Percentiles rank a stretch among this genome's conserved stretches.
phyloP scores from a whole-genome alignment of 2,888 invertebrate genomes.

The Sepioteuthis lessoniana region DNA sequence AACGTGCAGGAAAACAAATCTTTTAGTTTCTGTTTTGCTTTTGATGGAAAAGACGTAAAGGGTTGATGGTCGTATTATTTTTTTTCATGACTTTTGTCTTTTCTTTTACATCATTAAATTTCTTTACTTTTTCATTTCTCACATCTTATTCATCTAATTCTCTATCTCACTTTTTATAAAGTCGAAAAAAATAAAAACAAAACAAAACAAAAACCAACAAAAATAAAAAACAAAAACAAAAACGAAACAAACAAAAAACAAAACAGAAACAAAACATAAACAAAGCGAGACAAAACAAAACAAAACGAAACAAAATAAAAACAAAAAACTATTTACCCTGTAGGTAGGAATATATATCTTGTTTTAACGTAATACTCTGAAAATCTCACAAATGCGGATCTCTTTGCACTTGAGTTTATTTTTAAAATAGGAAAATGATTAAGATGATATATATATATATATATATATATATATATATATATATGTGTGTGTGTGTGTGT shows the following conservation, averaged over 20 bases:
- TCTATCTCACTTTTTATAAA: not conserved
- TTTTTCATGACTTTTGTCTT: no score
- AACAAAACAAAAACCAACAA: not conserved
- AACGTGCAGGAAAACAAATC: not conserved
- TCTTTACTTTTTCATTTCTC: not conserved
- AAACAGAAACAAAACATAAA: no score
- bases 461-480: no score
- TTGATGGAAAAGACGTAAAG: not conserved
- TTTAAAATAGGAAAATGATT: not conserved
- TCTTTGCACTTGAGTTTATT: not conserved
- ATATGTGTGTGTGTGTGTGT: no score
- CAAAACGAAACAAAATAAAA: not conserved
- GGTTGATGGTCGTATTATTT: not conserved
- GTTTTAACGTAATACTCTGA: not conserved
- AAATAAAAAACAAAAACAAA: not conserved
- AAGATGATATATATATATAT: no score
- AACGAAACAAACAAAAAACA: not conserved
- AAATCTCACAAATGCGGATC: not conserved
- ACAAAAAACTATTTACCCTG: not conserved
- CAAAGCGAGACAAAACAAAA: no score
- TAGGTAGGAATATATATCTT: not conserved
- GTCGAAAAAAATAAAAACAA: no score
- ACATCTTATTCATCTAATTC: not conserved
- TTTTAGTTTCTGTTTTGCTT: not conserved
- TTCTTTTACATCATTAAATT: no score